phyloP scores from a whole-genome alignment of 2,888 invertebrate genomes.

The Sericinus montela region DNA sequence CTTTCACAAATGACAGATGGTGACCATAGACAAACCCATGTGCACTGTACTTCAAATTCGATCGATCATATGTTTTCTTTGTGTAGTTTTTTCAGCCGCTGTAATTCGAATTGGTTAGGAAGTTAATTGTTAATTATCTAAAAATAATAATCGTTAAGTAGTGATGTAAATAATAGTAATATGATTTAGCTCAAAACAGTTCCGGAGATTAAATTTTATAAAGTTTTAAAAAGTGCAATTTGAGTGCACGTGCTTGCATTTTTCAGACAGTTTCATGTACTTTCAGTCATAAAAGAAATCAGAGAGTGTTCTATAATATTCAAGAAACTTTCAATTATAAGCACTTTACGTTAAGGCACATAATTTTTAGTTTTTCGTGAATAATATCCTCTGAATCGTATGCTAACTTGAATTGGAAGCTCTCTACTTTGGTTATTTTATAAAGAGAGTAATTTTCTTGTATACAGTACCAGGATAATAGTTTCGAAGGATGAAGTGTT shows the following conservation, averaged over 20 bases:
- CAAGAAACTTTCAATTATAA: conserved; percentile 25
- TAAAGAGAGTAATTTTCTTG: conserved; percentile 42
- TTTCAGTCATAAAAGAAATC: conserved; percentile 41
- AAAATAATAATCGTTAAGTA: conserved; percentile 25
- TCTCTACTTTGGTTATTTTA: conserved; percentile 51
- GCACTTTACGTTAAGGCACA: conserved; percentile 20
- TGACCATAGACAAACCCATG: conserved; percentile 68
- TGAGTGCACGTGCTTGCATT: conserved; percentile 74
- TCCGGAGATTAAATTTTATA: conserved; percentile 31
- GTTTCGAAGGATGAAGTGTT: conserved; percentile 57
- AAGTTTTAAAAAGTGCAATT: conserved; percentile 56
- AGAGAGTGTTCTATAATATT: conserved; percentile 17
- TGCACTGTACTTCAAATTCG: conserved; percentile 74
- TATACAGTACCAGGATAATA: conserved; percentile 38
- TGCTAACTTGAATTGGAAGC: conserved; percentile 42
- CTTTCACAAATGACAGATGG: conserved; percentile 33
- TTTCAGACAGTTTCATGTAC: conserved; percentile 60
- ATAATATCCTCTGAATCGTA: conserved; percentile 44
- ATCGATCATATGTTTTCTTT: conserved; percentile 80
- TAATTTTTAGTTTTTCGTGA: conserved; percentile 26
- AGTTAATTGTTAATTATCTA: conserved; percentile 42
- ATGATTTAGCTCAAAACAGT: conserved; percentile 23
- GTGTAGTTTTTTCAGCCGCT: conserved; percentile 77
- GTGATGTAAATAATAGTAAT: conserved; percentile 17
- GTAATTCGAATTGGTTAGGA: conserved; percentile 72